Evolutionary conservation across 2,113 vertebrate genomes (phyloP).

Genomic region (Sander lucioperca): DNA sequence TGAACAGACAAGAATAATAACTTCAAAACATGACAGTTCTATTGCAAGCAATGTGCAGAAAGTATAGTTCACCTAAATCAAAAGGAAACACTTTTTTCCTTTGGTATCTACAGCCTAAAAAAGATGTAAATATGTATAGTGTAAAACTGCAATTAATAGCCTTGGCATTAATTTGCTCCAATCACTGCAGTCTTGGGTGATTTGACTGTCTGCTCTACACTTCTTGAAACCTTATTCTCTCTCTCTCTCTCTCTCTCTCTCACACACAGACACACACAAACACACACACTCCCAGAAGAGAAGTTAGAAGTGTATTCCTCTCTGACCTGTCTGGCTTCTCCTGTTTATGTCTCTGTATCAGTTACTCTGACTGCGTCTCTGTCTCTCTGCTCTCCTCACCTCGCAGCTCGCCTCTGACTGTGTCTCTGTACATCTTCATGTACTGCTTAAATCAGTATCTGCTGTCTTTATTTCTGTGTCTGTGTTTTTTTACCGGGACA

Average conservation of each 20-base stretch:
- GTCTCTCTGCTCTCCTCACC: conserved; percentile 15
- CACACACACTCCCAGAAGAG: conserved; percentile 4
- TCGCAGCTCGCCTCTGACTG: neutral
- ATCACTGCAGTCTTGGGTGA: conserved; percentile 6
- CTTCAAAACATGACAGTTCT: neutral
- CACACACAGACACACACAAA: neutral
- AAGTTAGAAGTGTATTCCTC: conserved; percentile 13
- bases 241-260: neutral
- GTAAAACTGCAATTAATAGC: no score
- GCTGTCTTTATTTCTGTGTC: conserved; percentile 3
- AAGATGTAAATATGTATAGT: no score
- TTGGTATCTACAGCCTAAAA: neutral
- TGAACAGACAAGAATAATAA: neutral
- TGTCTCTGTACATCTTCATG: conserved; percentile 9
- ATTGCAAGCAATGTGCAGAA: neutral
- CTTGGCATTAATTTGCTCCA: no score
- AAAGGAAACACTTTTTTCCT: neutral
- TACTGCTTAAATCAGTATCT: conserved; percentile 1
- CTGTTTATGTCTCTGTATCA: neutral
- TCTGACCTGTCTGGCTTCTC: conserved; percentile 28
- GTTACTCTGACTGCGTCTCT: conserved; percentile 9
- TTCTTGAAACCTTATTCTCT: conserved; percentile 20
- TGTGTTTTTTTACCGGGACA: neutral
- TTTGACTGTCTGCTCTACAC: conserved; percentile 20
- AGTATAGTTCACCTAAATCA: neutral